These are phyloP conservation scores for Tragelaphus oryx DNA, from an alignment of 2,797 vertebrate genomes.

Conservation along the genomic window DNA sequence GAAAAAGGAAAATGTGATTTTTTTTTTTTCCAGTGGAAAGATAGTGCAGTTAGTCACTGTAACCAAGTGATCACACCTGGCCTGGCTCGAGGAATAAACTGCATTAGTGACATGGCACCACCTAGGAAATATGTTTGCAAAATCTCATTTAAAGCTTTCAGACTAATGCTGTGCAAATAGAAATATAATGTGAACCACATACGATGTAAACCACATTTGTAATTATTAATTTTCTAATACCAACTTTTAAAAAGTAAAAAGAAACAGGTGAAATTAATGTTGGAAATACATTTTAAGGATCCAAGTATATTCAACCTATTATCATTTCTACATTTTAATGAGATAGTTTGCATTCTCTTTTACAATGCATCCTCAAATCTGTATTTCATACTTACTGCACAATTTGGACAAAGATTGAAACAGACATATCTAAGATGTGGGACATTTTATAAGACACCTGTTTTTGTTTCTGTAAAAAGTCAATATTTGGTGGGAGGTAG, in stretches of 20 bases:
- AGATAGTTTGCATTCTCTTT: background rate
- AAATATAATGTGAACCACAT: background rate
- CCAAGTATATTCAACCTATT: background rate
- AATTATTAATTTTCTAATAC: background rate
- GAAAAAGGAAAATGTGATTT: background rate
- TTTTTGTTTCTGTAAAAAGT: background rate
- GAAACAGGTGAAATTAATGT: background rate
- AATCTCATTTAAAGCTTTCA: slow-evolving; percentile 8
- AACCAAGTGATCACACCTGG: background rate
- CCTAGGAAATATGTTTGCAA: background rate
- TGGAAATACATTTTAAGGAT: background rate
- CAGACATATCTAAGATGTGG: background rate
- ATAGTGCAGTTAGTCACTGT: background rate
- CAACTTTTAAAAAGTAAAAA: background rate
- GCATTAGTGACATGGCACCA: background rate
- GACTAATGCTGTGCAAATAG: background rate
- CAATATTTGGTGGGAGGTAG: background rate
- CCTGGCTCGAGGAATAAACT: background rate
- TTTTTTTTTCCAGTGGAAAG: background rate
- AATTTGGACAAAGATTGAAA: background rate
- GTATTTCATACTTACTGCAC: background rate
- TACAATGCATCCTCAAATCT: background rate
- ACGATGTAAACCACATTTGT: background rate
- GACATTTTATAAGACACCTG: background rate
- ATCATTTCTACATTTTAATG: background rate